Evolutionary conservation across 2,888 invertebrate species (phyloP).

Genomic region (Rhagium mordax): DNA sequence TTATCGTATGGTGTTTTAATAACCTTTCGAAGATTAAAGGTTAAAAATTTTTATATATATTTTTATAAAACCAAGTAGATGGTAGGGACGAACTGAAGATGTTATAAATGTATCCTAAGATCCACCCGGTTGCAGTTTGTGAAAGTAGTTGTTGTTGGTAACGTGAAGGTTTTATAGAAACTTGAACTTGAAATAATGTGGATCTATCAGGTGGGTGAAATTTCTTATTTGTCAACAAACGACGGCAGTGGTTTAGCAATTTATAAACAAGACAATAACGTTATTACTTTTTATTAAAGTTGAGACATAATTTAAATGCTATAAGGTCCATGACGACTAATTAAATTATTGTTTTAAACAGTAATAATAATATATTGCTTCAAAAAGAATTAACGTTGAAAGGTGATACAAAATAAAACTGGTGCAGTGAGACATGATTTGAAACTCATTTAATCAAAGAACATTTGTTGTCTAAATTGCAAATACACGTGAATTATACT

Average conservation of each 20-base stretch:
- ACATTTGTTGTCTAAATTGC: no score
- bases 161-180: constrained; percentile 51
- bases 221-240: constrained; percentile 7
- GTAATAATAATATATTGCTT: not conserved
- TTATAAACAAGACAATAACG: not conserved
- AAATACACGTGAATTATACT: no score
- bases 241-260: not conserved
- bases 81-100: constrained; percentile 58
- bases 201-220: constrained; percentile 52
- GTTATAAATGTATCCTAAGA: constrained; percentile 63
- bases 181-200: constrained; percentile 60
- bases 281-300: not conserved
- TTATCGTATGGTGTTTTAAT: no score
- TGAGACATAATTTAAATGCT: not conserved
- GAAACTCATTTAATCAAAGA: no score
- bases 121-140: constrained; percentile 60
- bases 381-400: not conserved
- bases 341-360: not conserved
- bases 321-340: not conserved
- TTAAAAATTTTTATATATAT: no score
- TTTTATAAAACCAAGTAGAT: no score
- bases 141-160: constrained; percentile 60
- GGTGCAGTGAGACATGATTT: no score
- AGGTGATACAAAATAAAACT: not conserved
- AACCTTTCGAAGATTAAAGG: no score